phyloP scores from a whole-genome alignment of 2,888 invertebrate genomes.

The Bimastos eiseni region DNA sequence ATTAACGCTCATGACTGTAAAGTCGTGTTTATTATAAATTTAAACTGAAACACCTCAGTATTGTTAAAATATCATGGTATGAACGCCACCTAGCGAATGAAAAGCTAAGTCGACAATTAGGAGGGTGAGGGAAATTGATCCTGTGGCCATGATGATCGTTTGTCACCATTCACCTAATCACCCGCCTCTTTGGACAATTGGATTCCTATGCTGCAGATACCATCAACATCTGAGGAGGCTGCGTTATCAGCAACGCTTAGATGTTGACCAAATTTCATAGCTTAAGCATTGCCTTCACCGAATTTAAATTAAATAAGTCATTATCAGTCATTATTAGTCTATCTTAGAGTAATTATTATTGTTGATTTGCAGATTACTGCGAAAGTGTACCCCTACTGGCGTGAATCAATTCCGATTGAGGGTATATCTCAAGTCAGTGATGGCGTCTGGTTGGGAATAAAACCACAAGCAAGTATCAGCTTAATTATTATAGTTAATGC shows the following conservation, averaged over 20 bases:
- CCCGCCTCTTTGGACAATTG: background rate
- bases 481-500: background rate
- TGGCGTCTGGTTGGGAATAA: background rate
- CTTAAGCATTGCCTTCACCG: background rate
- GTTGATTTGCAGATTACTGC: background rate
- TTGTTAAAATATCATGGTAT: too few species aligned
- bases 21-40: too few species aligned
- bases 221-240: too few species aligned
- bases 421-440: background rate
- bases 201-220: too few species aligned
- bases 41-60: too few species aligned
- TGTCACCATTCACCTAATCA: background rate
- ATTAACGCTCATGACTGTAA: too few species aligned
- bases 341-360: background rate
- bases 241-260: too few species aligned
- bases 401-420: background rate
- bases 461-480: background rate
- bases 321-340: background rate
- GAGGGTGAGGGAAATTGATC: too few species aligned
- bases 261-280: background rate
- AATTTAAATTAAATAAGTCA: background rate
- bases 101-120: too few species aligned
- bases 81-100: too few species aligned
- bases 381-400: background rate
- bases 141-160: too few species aligned